Evolutionary conservation across 2,888 invertebrate genomes (phyloP), one percentile per base, ranked within the genome.

Genomic region (Dyspetes luteomarginatus): DNA sequence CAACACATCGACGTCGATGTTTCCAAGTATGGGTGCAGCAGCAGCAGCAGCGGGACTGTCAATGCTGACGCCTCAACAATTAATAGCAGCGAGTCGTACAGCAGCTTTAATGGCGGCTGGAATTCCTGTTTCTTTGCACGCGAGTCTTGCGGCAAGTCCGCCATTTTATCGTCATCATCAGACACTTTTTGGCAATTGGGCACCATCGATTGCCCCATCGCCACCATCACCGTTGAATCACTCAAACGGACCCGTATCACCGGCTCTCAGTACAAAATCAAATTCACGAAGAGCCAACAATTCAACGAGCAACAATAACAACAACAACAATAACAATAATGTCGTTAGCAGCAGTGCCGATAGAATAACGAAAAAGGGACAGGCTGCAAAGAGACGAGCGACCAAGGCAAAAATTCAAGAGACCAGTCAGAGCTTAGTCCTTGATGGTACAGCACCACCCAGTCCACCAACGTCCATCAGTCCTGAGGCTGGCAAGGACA

Each of bases 91-190:
- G 5, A 93, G 93, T 83, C 92, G 93, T 86, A 89, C 91, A 3
- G 90, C 90, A 0, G 90, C 91, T 0, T 86, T 94, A 60, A 93
- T 93, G 88, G 93, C 94, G 87, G 93, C 95, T 87, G 91, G 94
- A 85, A 85, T 95, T 89, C 85, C 94, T 89, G 82, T 94, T 91
- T 73, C 94, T 91, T 84, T 92, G 91, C 91, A 94, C 81, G 93
- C 94, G 1, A 94, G 94, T 2, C 91, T 95, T 50, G 94, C 95
- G 4, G 87, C 92, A 0, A 93, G 91, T 83, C 94, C 95, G 9
- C 94, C 94, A 72, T 93, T 95, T 78, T 95, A 95, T 91, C 94
- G 94, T 55, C 94, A 94, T 45, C 94, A 94, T 28, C 93, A 95
- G 82, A 93, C 94, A 72, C 93, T 94, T 22, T 93, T 94, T 85